These are phyloP conservation scores for Lasioglossum albipes DNA, from an alignment of 1,140 invertebrate species.

Conservation along the genomic window DNA sequence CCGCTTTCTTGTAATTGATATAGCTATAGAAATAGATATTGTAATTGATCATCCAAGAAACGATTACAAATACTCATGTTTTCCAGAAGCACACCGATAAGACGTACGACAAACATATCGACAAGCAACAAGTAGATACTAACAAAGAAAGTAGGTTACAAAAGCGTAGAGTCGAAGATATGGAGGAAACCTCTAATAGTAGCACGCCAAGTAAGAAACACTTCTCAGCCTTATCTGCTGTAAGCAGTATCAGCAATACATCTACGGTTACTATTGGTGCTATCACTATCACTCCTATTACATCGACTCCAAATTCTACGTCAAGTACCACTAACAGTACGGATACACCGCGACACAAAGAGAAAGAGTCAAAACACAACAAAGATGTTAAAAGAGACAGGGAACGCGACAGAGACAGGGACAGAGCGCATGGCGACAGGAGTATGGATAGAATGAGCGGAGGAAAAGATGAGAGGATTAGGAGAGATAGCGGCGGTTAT, in stretches of 20 bases:
- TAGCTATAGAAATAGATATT: no score
- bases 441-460: slow-evolving; percentile 70
- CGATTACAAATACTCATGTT: slow-evolving; percentile 23
- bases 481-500: slow-evolving; percentile 73
- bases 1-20: no score
- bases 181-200: slow-evolving; percentile 74
- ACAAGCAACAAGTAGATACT: slow-evolving; percentile 53
- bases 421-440: slow-evolving; percentile 67
- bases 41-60: background rate
- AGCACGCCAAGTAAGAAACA: slow-evolving; percentile 71
- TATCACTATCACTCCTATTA: slow-evolving; percentile 74
- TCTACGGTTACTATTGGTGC: slow-evolving; percentile 72
- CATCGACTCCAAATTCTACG: slow-evolving; percentile 64
- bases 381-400: slow-evolving; percentile 71
- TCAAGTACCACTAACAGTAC: slow-evolving; percentile 63
- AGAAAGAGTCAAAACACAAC: slow-evolving; percentile 72
- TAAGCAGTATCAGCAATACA: slow-evolving; percentile 67
- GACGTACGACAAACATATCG: slow-evolving; percentile 60
- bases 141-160: slow-evolving; percentile 63
- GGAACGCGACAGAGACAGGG: slow-evolving; percentile 69
- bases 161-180: slow-evolving; percentile 74
- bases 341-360: slow-evolving; percentile 68
- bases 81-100: slow-evolving; percentile 72
- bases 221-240: slow-evolving; percentile 54
- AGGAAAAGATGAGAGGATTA: slow-evolving; percentile 75